Evolutionary conservation across 2,888 invertebrate genomes (phyloP).

Genomic region (Saturnia pavonia): DNA sequence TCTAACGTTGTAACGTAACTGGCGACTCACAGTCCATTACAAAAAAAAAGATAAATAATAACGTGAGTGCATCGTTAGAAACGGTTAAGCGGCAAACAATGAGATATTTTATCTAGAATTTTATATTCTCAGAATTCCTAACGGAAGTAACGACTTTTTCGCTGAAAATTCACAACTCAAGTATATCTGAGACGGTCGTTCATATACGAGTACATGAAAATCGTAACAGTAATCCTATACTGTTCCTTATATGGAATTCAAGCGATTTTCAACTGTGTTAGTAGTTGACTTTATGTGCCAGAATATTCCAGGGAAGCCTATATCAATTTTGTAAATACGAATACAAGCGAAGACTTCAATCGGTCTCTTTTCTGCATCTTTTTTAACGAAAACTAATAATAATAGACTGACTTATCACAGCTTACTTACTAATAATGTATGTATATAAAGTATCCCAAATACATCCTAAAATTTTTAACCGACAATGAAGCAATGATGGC

Average conservation of each 20-base stretch:
- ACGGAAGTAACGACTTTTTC: background rate
- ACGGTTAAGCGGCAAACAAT: conserved; percentile 1
- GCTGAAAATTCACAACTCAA: background rate
- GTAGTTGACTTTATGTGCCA: background rate
- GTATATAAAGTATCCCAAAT: too few species aligned
- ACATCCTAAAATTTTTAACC: too few species aligned
- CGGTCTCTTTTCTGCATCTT: background rate
- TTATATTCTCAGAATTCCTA: background rate
- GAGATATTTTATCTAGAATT: background rate
- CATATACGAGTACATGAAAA: background rate
- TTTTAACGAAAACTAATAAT: too few species aligned
- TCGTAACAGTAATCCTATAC: background rate
- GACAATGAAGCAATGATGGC: too few species aligned
- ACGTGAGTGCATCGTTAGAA: background rate
- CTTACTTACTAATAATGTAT: too few species aligned
- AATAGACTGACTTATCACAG: too few species aligned
- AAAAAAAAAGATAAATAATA: background rate
- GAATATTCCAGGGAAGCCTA: background rate
- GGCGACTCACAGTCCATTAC: background rate
- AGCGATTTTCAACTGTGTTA: background rate
- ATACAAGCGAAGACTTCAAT: background rate
- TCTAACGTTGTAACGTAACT: background rate
- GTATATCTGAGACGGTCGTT: background rate
- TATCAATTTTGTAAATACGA: background rate
- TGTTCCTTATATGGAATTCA: background rate